Conservation (phyloP, 2,113 vertebrate genomes). For the Odontesthes bonariensis region DNA sequence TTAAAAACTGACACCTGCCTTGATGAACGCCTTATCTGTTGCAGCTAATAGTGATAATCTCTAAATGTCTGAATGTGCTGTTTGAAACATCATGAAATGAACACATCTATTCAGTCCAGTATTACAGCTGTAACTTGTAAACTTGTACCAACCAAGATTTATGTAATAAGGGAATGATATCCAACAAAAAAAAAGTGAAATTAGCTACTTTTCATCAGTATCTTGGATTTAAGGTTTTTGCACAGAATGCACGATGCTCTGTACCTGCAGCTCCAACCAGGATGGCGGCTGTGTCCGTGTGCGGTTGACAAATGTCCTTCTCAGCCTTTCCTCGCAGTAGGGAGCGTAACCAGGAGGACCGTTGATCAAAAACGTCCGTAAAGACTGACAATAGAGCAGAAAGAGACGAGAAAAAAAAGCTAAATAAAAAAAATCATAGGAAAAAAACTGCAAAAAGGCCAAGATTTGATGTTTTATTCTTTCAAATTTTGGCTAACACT, state of each 20-base stretch:
- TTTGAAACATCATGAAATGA: too few relatives aligned
- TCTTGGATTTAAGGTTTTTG: too few relatives aligned
- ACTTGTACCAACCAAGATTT: too few relatives aligned
- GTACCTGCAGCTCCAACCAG: slow-evolving; percentile 96
- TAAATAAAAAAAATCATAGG: background rate
- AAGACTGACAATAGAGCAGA: slow-evolving; percentile 81
- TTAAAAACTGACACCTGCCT: too few relatives aligned
- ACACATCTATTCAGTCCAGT: too few relatives aligned
- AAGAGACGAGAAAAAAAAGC: background rate
- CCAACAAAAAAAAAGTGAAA: too few relatives aligned
- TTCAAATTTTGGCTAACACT: too few relatives aligned
- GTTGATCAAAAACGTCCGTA: slow-evolving; percentile 92
- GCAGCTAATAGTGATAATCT: too few relatives aligned
- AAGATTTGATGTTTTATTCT: background rate
- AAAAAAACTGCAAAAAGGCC: background rate
- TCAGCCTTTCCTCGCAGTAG: slow-evolving; percentile 95
- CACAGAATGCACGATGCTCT: background rate
- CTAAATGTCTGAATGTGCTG: too few relatives aligned
- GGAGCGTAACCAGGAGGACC: slow-evolving; percentile 95
- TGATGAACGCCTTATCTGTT: too few relatives aligned
- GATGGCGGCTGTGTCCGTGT: slow-evolving; percentile 96
- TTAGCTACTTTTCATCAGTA: background rate
- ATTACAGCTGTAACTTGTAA: too few relatives aligned
- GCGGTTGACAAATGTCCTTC: slow-evolving; percentile 92
- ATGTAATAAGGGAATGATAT: too few relatives aligned